Base-by-base conservation (phyloP, 2,888 invertebrate genomes). In the Microchrysa polita region DNA sequence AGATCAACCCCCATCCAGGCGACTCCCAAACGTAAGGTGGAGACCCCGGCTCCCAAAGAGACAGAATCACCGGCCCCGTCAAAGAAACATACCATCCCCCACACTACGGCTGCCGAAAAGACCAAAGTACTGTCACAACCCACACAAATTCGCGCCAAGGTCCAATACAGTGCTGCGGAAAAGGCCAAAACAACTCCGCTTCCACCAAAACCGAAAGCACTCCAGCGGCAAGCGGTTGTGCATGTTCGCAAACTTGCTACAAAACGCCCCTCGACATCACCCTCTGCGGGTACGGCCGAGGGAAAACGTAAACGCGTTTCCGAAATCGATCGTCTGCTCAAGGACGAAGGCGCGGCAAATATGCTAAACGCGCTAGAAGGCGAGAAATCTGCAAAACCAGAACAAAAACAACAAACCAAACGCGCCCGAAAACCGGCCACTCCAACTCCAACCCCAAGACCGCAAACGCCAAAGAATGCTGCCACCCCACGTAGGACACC, bases 271-370 rank as follows among this genome's bases (percentile, higher is more conserved):
- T 40, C 76, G n/a, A 65, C 75, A 0, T 76, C 77, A 55, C n/a
- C n/a, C n/a, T n/a, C n/a, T n/a, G n/a, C n/a, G n/a, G n/a, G n/a
- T n/a, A n/a, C n/a, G n/a, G 74, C 75, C 74, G 81, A 80, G 63
- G 53, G 18, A 7, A 89, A 89, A 80, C 88, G 88, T 77, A 88
- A 87, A 78, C 87, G 88, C 76, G 83, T 89, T 73, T 87, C 90
- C 20, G 95, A 95, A 85, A 88, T 95, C 71, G 93, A 94, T 79
- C 90, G 87, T 75, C 83, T 95, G 67, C 85, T 95, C 75, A 92
- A 92, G 85, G 95, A 95, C 81, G 95, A 95, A 81, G 94, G 95
- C 1, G 94, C 94, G 2, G 91, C 93, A 1, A 94, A 94, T 83
- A 92, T 95, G 90, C 86, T 95, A 55, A 93, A 93, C 80, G 91